Percentiles rank a stretch among this genome's conserved stretches.
Conservation (phyloP, 1,140 invertebrate genomes). For the Triops cancriformis region DNA sequence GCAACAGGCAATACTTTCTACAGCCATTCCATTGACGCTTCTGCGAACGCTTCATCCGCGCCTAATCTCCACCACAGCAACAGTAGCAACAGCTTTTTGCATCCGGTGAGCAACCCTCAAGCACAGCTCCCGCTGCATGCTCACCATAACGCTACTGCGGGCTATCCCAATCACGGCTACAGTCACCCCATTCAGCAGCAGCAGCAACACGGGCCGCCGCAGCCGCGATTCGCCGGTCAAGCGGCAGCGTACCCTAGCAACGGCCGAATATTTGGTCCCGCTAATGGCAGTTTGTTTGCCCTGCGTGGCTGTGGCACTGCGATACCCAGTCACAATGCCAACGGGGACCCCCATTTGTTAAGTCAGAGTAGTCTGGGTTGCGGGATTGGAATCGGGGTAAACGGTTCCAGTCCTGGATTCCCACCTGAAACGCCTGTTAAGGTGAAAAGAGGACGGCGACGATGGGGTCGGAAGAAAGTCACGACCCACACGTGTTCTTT, state of each 20-base stretch:
- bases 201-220: not conserved
- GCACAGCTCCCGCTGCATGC: not conserved
- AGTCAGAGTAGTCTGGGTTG: not conserved
- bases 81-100: conserved; percentile 1
- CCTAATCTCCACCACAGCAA: not conserved
- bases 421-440: conserved; percentile 25
- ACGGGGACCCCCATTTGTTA: not conserved
- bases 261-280: not conserved
- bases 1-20: conserved; percentile 5
- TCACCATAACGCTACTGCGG: not conserved
- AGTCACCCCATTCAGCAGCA: not conserved
- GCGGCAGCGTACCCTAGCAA: not conserved
- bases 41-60: not conserved
- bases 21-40: not conserved
- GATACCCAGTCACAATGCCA: not conserved
- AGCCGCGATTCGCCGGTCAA: not conserved
- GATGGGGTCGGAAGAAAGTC: conserved; percentile 47
- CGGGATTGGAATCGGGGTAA: not conserved
- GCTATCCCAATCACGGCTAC: not conserved
- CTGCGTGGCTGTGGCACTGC: not conserved
- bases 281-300: not conserved
- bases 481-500: conserved; percentile 52
- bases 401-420: not conserved
- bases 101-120: conserved; percentile 10
- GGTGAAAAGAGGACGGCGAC: conserved; percentile 39